Percentiles rank a stretch among this genome's conserved stretches.
phyloP scores from a whole-genome alignment of 2,113 vertebrate genomes.

The Zosterops borbonicus region DNA sequence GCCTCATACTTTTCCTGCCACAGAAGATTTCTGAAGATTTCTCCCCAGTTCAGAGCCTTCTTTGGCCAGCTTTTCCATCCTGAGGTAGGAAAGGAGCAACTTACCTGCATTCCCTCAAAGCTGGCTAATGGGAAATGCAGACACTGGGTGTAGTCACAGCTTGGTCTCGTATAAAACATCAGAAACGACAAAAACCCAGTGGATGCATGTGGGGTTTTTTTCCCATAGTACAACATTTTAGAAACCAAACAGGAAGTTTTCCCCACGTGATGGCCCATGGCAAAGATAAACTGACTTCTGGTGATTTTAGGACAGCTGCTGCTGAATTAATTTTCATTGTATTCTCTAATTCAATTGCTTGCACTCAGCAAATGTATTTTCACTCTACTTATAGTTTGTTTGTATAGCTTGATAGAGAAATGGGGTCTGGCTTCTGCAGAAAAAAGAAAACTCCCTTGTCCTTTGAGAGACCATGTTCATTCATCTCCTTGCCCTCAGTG shows the following conservation, averaged over 20 bases:
- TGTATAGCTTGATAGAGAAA: background rate
- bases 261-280: background rate
- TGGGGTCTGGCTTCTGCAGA: background rate
- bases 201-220: background rate
- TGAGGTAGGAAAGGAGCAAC: background rate
- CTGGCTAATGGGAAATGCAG: background rate
- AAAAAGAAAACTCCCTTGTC: background rate
- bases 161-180: background rate
- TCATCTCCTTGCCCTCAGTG: constrained; percentile 24
- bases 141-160: background rate
- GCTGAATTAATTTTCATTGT: background rate
- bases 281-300: background rate
- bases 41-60: background rate
- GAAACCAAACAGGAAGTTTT: background rate
- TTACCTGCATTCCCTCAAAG: background rate
- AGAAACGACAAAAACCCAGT: background rate
- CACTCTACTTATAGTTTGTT: background rate
- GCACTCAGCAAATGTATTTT: background rate
- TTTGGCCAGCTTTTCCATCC: background rate
- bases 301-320: background rate
- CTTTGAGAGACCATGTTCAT: background rate
- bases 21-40: background rate
- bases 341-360: background rate
- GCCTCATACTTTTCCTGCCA: background rate
- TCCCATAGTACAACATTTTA: background rate